These are phyloP conservation scores for Enteromius treurensis DNA, from an alignment of 2,797 vertebrate species.

Conservation along the genomic window DNA sequence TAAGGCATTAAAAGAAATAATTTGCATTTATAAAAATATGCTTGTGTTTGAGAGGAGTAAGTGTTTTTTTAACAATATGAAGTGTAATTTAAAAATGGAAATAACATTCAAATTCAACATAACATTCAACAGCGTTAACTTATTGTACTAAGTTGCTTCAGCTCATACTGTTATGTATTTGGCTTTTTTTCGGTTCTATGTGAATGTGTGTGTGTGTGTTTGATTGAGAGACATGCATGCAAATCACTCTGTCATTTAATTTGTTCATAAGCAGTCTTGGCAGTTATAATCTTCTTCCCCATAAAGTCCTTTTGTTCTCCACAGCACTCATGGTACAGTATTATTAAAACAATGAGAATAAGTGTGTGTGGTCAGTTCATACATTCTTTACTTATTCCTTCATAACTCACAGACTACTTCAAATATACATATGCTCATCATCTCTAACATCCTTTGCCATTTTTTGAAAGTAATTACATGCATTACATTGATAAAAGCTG, in stretches of 20 bases:
- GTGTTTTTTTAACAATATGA: not conserved
- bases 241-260: not conserved
- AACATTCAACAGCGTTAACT: not conserved
- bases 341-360: not conserved
- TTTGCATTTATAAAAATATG: not conserved
- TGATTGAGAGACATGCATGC: slow-evolving; percentile 4
- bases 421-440: not conserved
- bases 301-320: not conserved
- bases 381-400: not conserved
- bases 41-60: not conserved
- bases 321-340: not conserved
- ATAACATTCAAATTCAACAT: not conserved
- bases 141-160: not conserved
- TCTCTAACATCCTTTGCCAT: not conserved
- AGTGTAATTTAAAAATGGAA: not conserved
- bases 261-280: not conserved
- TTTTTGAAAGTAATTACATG: not conserved
- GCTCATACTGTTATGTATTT: not conserved
- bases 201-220: too few relatives aligned
- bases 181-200: not conserved
- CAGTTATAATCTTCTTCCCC: not conserved
- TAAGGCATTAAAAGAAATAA: not conserved
- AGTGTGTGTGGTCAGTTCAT: not conserved
- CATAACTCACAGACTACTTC: not conserved
- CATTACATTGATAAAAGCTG: not conserved